These are phyloP conservation scores for Thalassophryne amazonica DNA, from an alignment of 2,797 vertebrate species.

Conservation along the genomic window DNA sequence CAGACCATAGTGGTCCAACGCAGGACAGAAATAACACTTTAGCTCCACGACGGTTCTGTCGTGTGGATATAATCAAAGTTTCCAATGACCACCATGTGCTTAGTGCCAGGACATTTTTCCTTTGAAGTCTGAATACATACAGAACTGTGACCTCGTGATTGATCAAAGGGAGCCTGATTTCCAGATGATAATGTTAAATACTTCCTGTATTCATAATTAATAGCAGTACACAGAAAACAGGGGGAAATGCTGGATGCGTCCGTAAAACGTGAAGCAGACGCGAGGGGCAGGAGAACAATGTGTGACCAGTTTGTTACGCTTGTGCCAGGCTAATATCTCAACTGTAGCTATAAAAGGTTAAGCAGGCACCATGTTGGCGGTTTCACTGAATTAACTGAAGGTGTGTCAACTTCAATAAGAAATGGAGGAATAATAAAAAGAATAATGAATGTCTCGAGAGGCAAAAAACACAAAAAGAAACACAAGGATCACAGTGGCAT, in stretches of 20 bases:
- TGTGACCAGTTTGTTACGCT: background rate
- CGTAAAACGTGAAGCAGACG: background rate
- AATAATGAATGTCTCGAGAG: background rate
- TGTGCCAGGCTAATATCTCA: background rate
- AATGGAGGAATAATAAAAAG: background rate
- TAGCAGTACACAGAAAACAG: background rate
- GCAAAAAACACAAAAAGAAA: conserved; percentile 5
- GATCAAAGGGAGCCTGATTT: background rate
- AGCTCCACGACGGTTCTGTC: background rate
- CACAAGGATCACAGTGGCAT: too few relatives aligned
- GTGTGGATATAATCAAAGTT: background rate
- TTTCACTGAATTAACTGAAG: background rate
- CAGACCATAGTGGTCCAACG: background rate
- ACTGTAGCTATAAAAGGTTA: background rate
- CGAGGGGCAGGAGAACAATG: too few relatives aligned
- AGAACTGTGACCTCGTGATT: background rate
- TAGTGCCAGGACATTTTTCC: background rate
- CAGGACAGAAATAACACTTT: background rate
- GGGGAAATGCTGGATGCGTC: fast-evolving
- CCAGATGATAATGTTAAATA: conserved; percentile 12
- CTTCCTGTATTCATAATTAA: background rate
- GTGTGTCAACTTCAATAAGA: background rate
- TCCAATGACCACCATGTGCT: conserved; percentile 1
- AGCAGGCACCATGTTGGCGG: too few relatives aligned
- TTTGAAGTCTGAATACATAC: conserved; percentile 10